Evolutionary conservation across 2,797 vertebrate genomes (phyloP).

Genomic region (Meriones psammophilus): DNA sequence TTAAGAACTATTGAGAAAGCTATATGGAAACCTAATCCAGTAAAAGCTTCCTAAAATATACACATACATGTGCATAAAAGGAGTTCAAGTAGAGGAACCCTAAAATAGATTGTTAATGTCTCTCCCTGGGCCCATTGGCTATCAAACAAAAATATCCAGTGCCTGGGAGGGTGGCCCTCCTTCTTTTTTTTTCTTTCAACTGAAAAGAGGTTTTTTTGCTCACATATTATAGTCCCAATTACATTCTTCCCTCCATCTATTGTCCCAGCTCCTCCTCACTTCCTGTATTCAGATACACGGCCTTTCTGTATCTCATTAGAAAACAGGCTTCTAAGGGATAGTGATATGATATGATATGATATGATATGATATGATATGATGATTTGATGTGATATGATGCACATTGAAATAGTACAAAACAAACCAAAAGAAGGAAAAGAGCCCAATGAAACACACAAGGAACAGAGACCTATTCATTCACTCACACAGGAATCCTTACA

Average conservation of each 20-base stretch:
- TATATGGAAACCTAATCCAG: neutral
- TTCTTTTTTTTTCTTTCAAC: neutral
- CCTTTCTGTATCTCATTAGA: neutral
- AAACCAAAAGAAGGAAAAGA: neutral
- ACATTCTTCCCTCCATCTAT: neutral
- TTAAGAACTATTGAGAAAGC: neutral
- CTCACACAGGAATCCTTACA: neutral
- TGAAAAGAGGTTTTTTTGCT: neutral
- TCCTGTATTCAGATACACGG: neutral
- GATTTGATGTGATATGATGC: too few relatives aligned
- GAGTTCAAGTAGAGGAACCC: neutral
- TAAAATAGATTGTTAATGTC: neutral
- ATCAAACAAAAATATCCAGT: neutral
- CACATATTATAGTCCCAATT: neutral
- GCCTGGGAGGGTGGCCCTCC: neutral
- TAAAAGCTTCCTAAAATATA: neutral
- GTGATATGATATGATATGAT: neutral
- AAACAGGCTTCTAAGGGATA: neutral
- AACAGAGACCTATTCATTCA: neutral
- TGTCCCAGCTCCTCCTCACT: neutral
- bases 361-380: too few relatives aligned
- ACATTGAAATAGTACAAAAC: neutral
- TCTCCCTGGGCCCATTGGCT: neutral
- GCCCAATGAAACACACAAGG: neutral
- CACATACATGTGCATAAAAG: neutral